Evolutionary conservation across 2,797 vertebrate genomes (phyloP).

Genomic region (Chiroxiphia lanceolata): DNA sequence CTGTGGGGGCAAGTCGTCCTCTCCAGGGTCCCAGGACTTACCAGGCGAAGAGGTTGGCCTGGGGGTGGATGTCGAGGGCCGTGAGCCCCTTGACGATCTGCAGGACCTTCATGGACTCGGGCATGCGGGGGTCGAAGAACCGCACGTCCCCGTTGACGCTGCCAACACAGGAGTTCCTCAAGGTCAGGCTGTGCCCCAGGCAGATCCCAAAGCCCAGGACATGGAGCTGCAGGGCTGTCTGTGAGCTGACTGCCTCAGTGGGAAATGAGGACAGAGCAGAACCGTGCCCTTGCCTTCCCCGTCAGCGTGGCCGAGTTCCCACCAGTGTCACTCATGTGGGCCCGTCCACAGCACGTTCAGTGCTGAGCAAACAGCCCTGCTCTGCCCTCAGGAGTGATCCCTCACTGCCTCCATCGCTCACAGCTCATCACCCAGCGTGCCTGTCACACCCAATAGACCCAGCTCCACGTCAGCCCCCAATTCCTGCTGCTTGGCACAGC

Average conservation of each 20-base stretch:
- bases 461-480: background rate
- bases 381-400: background rate
- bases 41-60: constrained; percentile 95
- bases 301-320: accelerated
- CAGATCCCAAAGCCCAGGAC: accelerated
- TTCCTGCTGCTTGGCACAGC: background rate
- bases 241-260: accelerated
- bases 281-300: background rate
- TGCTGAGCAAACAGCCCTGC: background rate
- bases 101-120: constrained; percentile 89
- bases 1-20: background rate
- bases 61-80: constrained; percentile 94
- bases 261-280: accelerated
- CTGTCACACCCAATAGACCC: background rate
- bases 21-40: constrained; percentile 69
- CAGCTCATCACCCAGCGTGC: accelerated
- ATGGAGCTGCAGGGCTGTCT: accelerated
- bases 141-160: constrained; percentile 95
- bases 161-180: background rate
- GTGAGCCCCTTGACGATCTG: constrained; percentile 96
- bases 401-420: background rate
- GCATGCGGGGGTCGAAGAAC: constrained; percentile 89
- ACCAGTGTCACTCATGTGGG: accelerated
- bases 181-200: background rate
- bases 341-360: accelerated